A percentile compares a stretch with the other conserved stretches of the same genome.
These are phyloP conservation scores for Alcedo quadribrachys DNA, from an alignment of 2,797 vertebrate species.

Conservation along the genomic window DNA sequence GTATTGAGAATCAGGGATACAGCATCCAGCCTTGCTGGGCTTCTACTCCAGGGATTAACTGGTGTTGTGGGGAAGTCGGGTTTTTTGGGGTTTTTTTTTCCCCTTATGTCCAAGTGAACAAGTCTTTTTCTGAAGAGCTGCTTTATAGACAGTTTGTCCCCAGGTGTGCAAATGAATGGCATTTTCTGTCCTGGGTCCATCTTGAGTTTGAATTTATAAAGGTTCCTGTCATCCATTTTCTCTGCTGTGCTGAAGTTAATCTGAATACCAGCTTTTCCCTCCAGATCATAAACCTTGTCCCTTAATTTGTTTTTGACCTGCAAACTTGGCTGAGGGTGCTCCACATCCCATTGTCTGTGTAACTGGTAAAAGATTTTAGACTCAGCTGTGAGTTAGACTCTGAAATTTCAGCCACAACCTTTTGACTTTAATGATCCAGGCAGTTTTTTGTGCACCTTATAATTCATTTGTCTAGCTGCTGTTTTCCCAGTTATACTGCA, in stretches of 20 bases:
- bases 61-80: not conserved
- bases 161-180: not conserved
- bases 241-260: not conserved
- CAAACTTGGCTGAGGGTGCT: not conserved
- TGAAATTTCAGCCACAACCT: not conserved
- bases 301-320: not conserved
- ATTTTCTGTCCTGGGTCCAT: not conserved
- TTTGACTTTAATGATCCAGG: not conserved
- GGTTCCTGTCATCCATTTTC: not conserved
- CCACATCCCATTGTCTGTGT: fast-evolving
- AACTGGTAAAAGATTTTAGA: not conserved
- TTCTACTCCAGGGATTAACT: not conserved
- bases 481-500: not conserved
- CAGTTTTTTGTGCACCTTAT: not conserved
- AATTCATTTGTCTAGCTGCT: not conserved
- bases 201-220: not conserved
- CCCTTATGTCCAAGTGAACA: not conserved
- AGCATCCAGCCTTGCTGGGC: not conserved
- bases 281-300: not conserved
- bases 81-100: not conserved
- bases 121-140: not conserved
- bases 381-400: not conserved
- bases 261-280: not conserved
- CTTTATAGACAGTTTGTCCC: not conserved
- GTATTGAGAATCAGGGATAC: not conserved